Evolutionary conservation across 2,888 invertebrate genomes (phyloP).

Genomic region (Geophilus truncorum): DNA sequence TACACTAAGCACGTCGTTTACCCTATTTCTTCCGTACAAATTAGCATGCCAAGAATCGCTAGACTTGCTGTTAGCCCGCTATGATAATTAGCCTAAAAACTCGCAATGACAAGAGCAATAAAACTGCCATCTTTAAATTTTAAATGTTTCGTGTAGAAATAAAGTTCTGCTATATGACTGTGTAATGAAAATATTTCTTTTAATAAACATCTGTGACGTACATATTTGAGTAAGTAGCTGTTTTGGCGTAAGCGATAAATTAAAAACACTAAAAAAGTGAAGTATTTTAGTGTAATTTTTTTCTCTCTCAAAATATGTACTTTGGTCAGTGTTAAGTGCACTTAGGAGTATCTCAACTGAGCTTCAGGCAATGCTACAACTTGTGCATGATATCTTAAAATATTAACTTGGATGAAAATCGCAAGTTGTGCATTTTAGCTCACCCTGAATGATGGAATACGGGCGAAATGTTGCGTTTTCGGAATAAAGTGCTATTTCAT

Average conservation of each 20-base stretch:
- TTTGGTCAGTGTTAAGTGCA: background rate
- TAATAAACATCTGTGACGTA: background rate
- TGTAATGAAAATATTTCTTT: background rate
- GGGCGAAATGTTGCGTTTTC: too few relatives aligned
- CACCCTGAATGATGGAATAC: too few relatives aligned
- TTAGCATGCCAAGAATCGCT: background rate
- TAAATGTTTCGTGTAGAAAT: background rate
- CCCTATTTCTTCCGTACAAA: background rate
- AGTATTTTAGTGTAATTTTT: too few relatives aligned
- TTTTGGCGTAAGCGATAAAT: background rate
- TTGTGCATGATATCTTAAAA: background rate
- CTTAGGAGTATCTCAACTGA: background rate
- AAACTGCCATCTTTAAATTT: background rate
- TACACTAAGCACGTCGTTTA: constrained; percentile 9
- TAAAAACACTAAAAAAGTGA: background rate
- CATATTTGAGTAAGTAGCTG: background rate
- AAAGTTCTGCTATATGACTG: background rate
- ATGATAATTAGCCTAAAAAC: background rate
- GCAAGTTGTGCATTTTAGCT: background rate
- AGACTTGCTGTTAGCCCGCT: background rate
- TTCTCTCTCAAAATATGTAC: background rate
- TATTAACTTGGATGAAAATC: background rate
- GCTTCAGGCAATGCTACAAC: background rate
- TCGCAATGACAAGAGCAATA: background rate
- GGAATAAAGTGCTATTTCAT: too few relatives aligned